Evolutionary conservation across 2,113 vertebrate species (phyloP).

Genomic region (Oncorhynchus keta): DNA sequence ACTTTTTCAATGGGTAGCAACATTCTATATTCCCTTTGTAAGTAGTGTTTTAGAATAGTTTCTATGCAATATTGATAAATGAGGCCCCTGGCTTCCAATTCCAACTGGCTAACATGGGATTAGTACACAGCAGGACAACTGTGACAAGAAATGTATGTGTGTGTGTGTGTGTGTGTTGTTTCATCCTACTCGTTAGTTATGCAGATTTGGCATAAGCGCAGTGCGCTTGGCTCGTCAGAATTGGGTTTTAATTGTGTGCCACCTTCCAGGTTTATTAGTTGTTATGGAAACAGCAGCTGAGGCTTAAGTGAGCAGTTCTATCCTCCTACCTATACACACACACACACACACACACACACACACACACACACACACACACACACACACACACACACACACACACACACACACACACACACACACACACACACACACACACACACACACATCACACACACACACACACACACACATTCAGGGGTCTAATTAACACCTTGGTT

Average conservation of each 20-base stretch:
- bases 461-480: slow-evolving; percentile 1
- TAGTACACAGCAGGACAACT: neutral
- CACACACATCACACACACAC: slow-evolving; percentile 6
- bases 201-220: slow-evolving; percentile 20
- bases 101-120: neutral
- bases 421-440: slow-evolving; percentile 8
- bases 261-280: slow-evolving; percentile 39
- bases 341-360: slow-evolving; percentile 4
- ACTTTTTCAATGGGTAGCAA: too few species aligned
- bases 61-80: too few species aligned
- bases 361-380: neutral
- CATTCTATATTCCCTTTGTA: too few species aligned
- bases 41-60: too few species aligned
- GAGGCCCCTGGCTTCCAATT: too few species aligned
- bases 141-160: neutral
- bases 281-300: slow-evolving; percentile 45
- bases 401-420: slow-evolving; percentile 4
- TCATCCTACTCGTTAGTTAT: slow-evolving; percentile 26
- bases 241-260: slow-evolving; percentile 35
- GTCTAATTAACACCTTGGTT: too few species aligned
- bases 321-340: neutral
- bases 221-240: slow-evolving; percentile 28
- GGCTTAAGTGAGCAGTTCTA: slow-evolving; percentile 25
- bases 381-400: neutral
- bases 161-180: neutral